Conservation (phyloP, 2,113 vertebrate species). For the Labeo rohita region DNA sequence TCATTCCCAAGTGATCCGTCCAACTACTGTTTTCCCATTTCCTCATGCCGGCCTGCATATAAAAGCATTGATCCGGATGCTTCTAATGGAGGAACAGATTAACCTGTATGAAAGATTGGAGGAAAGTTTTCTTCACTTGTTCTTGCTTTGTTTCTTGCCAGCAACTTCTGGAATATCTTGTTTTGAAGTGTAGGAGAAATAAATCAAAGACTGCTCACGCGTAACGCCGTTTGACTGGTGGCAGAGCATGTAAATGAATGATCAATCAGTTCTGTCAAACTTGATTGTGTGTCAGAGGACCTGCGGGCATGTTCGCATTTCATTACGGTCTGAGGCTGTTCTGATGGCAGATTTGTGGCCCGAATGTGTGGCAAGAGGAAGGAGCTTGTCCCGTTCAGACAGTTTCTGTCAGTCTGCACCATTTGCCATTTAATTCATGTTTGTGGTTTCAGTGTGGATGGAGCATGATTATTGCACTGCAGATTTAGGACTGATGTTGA, state of each 20-base stretch:
- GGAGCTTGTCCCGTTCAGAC: not conserved
- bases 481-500: too few species aligned
- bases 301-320: not conserved
- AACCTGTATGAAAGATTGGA: not conserved
- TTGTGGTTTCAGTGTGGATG: not conserved
- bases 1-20: not conserved
- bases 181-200: conserved; percentile 16
- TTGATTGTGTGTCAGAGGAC: not conserved
- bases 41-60: not conserved
- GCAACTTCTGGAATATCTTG: not conserved
- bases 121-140: not conserved
- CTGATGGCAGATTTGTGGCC: not conserved
- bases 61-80: not conserved
- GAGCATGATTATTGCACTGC: not conserved
- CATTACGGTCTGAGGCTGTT: not conserved
- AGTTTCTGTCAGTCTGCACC: not conserved
- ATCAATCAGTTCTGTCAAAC: conserved; percentile 44
- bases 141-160: not conserved
- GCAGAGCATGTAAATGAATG: conserved; percentile 43
- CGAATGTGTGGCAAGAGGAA: not conserved
- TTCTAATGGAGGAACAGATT: conserved; percentile 2
- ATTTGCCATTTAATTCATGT: not conserved
- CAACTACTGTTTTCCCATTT: conserved; percentile 8
- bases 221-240: not conserved
- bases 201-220: conserved; percentile 28